phyloP scores from a whole-genome alignment of 2,113 vertebrate species.

The Passer domesticus region DNA sequence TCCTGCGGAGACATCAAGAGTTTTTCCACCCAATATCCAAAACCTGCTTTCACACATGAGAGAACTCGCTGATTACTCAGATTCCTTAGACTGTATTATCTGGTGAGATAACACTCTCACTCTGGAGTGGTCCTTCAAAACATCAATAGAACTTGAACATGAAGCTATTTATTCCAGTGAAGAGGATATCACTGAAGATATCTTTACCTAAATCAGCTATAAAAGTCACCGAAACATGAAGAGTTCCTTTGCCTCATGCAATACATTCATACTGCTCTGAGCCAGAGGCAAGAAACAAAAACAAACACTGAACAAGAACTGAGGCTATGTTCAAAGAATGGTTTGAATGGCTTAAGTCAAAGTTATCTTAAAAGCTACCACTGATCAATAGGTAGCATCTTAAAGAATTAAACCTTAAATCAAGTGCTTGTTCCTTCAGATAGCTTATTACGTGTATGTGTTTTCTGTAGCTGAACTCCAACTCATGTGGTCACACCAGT shows the following conservation, averaged over 20 bases:
- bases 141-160: background rate
- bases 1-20: background rate
- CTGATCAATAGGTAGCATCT: background rate
- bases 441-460: background rate
- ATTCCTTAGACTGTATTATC: background rate
- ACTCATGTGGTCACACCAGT: rapidly evolving
- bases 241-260: background rate
- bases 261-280: background rate
- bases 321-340: background rate
- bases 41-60: background rate
- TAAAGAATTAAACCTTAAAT: background rate
- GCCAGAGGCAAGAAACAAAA: background rate
- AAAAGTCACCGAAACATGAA: background rate
- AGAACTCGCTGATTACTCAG: background rate
- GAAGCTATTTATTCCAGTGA: background rate
- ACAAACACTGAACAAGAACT: background rate
- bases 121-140: background rate
- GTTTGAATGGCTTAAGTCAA: background rate
- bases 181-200: background rate
- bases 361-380: background rate
- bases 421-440: background rate
- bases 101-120: background rate
- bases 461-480: background rate
- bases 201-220: background rate
- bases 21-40: background rate